phyloP scores from a whole-genome alignment of 2,113 vertebrate genomes.

The Gila orcuttii region DNA sequence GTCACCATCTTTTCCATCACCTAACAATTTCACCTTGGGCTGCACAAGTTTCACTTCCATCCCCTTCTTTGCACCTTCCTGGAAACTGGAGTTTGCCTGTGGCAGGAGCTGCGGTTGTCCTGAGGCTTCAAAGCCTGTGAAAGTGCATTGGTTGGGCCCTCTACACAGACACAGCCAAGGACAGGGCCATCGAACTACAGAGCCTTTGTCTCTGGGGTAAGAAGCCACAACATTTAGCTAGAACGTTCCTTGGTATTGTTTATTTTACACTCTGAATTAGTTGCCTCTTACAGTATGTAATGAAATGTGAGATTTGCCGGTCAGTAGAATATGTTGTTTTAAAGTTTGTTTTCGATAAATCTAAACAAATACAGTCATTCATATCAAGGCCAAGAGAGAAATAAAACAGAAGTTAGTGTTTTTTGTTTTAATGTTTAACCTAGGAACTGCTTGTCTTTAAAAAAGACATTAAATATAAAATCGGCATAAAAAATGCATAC shows the following conservation, averaged over 20 bases:
- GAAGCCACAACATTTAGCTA: slow-evolving; percentile 33
- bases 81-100: slow-evolving; percentile 75
- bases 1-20: slow-evolving; percentile 23
- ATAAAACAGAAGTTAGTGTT: neutral
- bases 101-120: slow-evolving; percentile 71
- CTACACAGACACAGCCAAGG: slow-evolving; percentile 61
- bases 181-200: slow-evolving; percentile 83
- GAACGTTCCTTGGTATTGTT: slow-evolving; percentile 1
- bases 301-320: neutral
- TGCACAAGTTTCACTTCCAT: slow-evolving; percentile 62
- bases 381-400: neutral
- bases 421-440: neutral
- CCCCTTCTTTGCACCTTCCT: slow-evolving; percentile 68
- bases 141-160: slow-evolving; percentile 38
- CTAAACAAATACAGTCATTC: neutral
- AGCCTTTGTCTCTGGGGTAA: slow-evolving; percentile 91
- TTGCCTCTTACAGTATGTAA: neutral
- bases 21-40: slow-evolving; percentile 15
- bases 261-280: neutral
- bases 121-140: slow-evolving; percentile 69
- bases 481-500: neutral
- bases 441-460: neutral
- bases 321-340: neutral
- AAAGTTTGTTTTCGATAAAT: neutral
- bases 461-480: neutral